Evolutionary conservation across 2,113 vertebrate species (phyloP).

Genomic region (Phrynosoma blainvillii): DNA sequence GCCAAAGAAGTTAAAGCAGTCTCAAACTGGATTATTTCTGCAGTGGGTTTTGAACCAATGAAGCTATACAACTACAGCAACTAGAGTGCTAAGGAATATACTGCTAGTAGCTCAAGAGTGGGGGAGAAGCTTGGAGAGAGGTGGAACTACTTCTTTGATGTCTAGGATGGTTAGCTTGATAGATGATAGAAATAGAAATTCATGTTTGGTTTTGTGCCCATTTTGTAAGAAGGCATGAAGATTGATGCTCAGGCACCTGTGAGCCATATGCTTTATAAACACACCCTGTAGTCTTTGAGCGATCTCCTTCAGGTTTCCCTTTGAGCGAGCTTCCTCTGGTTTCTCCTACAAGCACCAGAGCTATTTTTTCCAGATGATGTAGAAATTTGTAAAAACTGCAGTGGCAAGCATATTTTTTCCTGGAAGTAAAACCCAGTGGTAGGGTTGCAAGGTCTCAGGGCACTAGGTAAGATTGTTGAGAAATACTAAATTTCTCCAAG

Average conservation of each 20-base stretch:
- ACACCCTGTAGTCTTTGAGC: conserved; percentile 13
- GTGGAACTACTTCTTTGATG: background rate
- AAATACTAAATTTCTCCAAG: no score
- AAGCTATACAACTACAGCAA: background rate
- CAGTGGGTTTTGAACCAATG: background rate
- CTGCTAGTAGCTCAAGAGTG: background rate
- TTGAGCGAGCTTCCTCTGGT: background rate
- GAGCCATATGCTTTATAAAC: conserved; percentile 18
- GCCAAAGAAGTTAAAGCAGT: no score
- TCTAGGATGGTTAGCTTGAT: background rate
- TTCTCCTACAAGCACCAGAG: background rate
- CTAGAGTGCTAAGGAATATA: background rate
- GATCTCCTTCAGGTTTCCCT: no score
- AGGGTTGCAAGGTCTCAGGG: no score
- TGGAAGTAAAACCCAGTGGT: background rate
- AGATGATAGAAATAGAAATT: background rate
- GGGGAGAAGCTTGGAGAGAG: no score
- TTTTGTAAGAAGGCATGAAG: background rate
- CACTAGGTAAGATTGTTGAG: no score
- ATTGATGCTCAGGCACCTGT: conserved; percentile 31
- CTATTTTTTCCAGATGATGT: background rate
- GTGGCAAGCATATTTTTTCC: background rate
- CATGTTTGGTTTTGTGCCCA: background rate
- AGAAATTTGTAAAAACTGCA: background rate
- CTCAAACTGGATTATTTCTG: no score